Evolutionary conservation across 2,888 invertebrate species (phyloP), one percentile per base, ranked within the genome.

Genomic region (Stegophylla sp.): DNA sequence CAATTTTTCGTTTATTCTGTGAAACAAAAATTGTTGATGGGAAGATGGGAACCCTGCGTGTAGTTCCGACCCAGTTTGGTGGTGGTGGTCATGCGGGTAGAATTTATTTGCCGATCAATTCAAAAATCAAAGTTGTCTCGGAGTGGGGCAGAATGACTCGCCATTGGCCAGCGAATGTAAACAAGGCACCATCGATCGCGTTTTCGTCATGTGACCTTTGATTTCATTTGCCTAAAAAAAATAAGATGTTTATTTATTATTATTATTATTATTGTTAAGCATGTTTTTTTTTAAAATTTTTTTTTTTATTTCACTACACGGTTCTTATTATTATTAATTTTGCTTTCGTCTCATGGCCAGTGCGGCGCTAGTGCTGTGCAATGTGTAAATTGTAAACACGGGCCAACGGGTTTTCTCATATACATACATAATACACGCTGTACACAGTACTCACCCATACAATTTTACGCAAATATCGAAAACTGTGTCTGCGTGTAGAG

Each of bases 161-260:
- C 48, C 34, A 79, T 79, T 79, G 79, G 79, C 17, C 51, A 26
- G 20, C 9, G 13, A 71, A 79, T 63, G 79, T 79, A 79, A 79
- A 79, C 79, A 79, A 61, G 61, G 26, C 59, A 63, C 71, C 79
- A 79, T 79, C 79, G 79, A 79, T 79, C 79, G 79, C 12, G 71
- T 79, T 79, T 71, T 79, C 79, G 79, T 79, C 79, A 71, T 79
- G 79, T 79, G 79, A 79, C 79, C 79, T 79, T 79, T 79, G 71
- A 79, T 79, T 79, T 79, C 51, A 79, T 79, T 79, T 48, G 79
- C 71, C 61, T 51, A 51, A 69, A 79, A 66, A 79, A 63, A 61
- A 69, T 26, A 71, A 79, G 67, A 71, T 71, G 79, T 79, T 71
- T 79, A 63, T 79, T 77, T 79, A 79, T 79, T 71, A 43, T 76